Conservation (phyloP, 2,113 vertebrate genomes). For the Nannospalax galili region DNA sequence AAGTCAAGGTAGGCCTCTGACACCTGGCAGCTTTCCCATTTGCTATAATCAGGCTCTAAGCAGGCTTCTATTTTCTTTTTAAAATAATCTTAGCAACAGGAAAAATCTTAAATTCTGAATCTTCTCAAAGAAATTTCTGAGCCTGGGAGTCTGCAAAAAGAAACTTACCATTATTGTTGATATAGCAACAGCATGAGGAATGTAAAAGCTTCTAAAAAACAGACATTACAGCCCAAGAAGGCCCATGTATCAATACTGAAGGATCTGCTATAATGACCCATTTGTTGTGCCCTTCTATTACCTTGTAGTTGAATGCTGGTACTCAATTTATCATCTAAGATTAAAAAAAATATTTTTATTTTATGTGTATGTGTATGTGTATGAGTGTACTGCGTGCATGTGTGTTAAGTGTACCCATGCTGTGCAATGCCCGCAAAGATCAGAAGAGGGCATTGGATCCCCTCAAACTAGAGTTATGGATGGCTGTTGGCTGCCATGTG, state of each 20-base stretch:
- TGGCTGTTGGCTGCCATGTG: no score
- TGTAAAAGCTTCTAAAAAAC: conserved; percentile 8
- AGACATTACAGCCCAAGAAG: neutral
- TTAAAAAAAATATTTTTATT: no score
- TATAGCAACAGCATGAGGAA: neutral
- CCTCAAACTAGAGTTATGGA: no score
- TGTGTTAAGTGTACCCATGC: no score
- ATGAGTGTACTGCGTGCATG: no score
- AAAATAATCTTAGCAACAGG: conserved; percentile 27
- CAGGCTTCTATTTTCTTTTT: conserved; percentile 20
- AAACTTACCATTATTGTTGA: neutral
- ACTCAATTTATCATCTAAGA: neutral
- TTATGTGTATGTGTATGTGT: no score
- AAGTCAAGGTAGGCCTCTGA: neutral
- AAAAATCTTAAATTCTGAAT: conserved; percentile 37
- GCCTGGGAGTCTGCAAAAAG: neutral
- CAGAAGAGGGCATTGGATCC: no score
- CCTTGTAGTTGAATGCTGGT: neutral
- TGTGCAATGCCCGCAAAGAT: no score
- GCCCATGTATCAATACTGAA: neutral
- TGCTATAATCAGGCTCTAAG: neutral
- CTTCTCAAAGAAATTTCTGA: conserved; percentile 7
- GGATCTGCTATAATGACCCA: neutral
- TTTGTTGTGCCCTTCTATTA: neutral
- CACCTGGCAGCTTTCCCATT: neutral